Base-by-base conservation (phyloP, 2,888 invertebrate genomes). In the Pinctada fucata region DNA sequence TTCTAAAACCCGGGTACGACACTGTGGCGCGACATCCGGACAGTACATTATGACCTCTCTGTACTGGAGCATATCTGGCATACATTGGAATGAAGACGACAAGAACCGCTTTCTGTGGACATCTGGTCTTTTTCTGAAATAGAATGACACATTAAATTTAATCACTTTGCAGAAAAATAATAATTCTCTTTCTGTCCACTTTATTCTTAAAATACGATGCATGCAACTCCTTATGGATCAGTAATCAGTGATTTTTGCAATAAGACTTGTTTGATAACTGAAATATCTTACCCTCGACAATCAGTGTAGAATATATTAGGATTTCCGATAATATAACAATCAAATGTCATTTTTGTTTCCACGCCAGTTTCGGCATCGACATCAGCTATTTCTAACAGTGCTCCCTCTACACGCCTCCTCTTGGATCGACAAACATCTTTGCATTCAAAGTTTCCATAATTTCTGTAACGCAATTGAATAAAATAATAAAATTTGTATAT, bases 1-100 rank as follows among this genome's bases (percentile, higher is more conserved):
- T 13, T 45, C 66, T 13, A 74, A 66, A 13, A 50, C 49, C 51
- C 66, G 45, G 50, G 65, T 50, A 2, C 65, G 49, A 51, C 74
- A 74, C 74, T 74, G 74, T 3, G 74, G 74, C 13, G 50, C 74
- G 16, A 66, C 66, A 16, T 65, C 66, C 0, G 74, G 74, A 45
- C 74, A 74, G 66, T 65, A 64, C 50, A 74, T 49, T 8, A 74
- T 48, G 31, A 65, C 74, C 50, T 74, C 74, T 5, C 74, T 10
- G n/a, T 74, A 65, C 48, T 65, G 65, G 6, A 66, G 49, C 65
- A 65, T 49, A 16, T 74, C 66, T 4, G 64, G 74, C 10, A 74
- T 16, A 50, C 74, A 74, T n/a, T 66, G 65, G 49, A 66, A 66
- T 13, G 65, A 10, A 45, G 50, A 10, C 6, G 66, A 63, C 49